Base-by-base conservation (phyloP, 2,797 vertebrate genomes). In the Cyclura pinguis region DNA sequence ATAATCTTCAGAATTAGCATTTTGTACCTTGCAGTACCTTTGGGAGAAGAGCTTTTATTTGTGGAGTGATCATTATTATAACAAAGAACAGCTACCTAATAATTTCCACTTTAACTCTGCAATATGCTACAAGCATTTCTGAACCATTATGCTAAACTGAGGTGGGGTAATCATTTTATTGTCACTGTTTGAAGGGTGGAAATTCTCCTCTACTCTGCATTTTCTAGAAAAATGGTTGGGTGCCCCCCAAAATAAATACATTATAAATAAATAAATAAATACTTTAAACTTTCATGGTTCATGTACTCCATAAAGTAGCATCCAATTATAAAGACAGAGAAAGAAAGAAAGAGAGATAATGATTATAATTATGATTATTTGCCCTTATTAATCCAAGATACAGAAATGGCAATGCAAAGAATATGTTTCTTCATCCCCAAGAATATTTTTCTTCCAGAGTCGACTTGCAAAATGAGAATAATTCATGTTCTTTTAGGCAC, bases 1-100 rank as follows among this genome's bases (percentile, higher is more conserved):
- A 98, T 99, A 98, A 99, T 99, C 98, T 98, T 98, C 97, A 97
- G 98, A 98, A 99, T 99, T 99, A 99, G 98, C 98, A 99, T 99
- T 98, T 98, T 97, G 97, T 94, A 96, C 97, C 98, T 97, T 97
- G 96, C 96, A 97, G 96, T 97, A 98, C 98, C 98, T 98, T 97
- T 97, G 98, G 98, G 98, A 99, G 97, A 97, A 97, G 97, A 97
- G 98, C 97, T 97, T 98, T 98, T 98, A 98, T 98, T 98, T 98
- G 98, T 98, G 97, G 97, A 97, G 96, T 98, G 97, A 98, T 98
- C 97, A 97, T 97, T 98, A 97, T 98, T 98, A 98, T 97, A 98
- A 98, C 97, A 98, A 97, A 97, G 97, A 97, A 97, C 96, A 97
- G 96, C 97, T 97, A 97, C 97, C 97, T 98, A 97, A 97, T 98